phyloP scores from a whole-genome alignment of 2,113 vertebrate species.

The Myrmophylax atrothorax region DNA sequence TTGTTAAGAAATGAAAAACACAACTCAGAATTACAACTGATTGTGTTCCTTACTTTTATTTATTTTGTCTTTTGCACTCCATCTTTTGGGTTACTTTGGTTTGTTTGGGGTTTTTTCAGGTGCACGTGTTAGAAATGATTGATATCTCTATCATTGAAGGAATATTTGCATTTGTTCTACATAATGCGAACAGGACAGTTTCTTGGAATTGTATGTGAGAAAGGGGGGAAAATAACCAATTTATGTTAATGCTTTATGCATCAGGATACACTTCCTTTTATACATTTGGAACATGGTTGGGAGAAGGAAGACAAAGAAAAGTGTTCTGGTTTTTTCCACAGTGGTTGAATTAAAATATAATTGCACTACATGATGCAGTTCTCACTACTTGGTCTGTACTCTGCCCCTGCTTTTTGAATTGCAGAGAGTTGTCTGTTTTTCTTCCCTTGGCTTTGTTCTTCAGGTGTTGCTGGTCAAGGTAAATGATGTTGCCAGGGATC shows the following conservation, averaged over 20 bases:
- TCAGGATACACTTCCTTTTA: neutral
- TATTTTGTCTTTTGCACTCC: neutral
- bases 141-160: neutral
- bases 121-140: neutral
- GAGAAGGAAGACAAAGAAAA: neutral
- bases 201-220: neutral
- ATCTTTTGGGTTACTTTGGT: neutral
- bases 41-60: neutral
- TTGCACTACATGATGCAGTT: fast-evolving
- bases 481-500: neutral
- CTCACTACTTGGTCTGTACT: neutral
- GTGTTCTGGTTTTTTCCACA: neutral
- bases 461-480: neutral
- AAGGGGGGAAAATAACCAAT: neutral
- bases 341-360: neutral
- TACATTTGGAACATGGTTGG: neutral
- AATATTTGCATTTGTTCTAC: neutral
- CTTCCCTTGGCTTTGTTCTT: neutral
- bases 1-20: neutral
- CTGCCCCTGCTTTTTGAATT: neutral
- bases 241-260: neutral
- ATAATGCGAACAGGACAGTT: neutral
- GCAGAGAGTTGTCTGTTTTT: neutral
- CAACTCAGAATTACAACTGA: neutral
- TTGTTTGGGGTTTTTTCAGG: neutral